These are phyloP conservation scores for Dinocampus coccinellae DNA, from an alignment of 2,888 invertebrate species.

Conservation along the genomic window DNA sequence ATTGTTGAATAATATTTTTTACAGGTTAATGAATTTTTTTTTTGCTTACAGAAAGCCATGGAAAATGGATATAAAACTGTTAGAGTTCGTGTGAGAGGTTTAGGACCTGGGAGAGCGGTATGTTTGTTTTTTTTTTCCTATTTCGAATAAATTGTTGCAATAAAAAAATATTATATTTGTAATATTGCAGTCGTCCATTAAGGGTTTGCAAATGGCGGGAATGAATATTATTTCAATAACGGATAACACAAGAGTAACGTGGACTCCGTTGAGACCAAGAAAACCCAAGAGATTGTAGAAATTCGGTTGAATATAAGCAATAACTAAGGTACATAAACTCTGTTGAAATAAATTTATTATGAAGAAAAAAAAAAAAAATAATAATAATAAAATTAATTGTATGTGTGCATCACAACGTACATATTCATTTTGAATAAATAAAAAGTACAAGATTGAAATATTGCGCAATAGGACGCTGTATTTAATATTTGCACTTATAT, in stretches of 20 bases:
- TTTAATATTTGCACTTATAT: background rate
- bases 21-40: slow-evolving; percentile 7
- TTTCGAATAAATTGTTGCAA: slow-evolving; percentile 11
- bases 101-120: slow-evolving; percentile 94
- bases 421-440: background rate
- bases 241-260: slow-evolving; percentile 89
- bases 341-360: background rate
- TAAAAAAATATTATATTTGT: slow-evolving; percentile 1
- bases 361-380: no score
- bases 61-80: slow-evolving; percentile 82
- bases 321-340: background rate
- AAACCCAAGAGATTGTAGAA: slow-evolving; percentile 86
- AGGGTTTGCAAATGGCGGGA: slow-evolving; percentile 94
- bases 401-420: background rate
- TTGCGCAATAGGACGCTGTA: background rate
- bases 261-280: slow-evolving; percentile 81
- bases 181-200: slow-evolving; percentile 84
- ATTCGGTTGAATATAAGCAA: background rate
- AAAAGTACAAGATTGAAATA: background rate
- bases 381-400: background rate
- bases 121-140: slow-evolving; percentile 52
- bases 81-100: slow-evolving; percentile 82
- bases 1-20: slow-evolving; percentile 18
- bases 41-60: slow-evolving; percentile 75
- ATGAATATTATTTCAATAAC: slow-evolving; percentile 91